phyloP scores from a whole-genome alignment of 2,888 invertebrate genomes.

The Nymphalis polychloros region DNA sequence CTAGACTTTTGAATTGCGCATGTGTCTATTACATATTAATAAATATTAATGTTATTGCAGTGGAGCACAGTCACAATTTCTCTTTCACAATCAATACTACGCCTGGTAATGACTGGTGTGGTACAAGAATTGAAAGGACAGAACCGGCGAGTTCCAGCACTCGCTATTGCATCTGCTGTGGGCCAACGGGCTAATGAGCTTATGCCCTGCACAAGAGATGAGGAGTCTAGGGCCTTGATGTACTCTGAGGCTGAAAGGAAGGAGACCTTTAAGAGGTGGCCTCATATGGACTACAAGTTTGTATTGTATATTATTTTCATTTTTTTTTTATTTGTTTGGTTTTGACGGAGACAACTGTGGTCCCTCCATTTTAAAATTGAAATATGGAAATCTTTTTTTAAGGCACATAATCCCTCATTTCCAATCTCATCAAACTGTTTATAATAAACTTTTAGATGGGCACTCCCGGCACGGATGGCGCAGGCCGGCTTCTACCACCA shows the following conservation, averaged over 20 bases:
- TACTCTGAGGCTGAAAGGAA: constrained; percentile 95
- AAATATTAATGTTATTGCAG: constrained; percentile 72
- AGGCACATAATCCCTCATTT: background rate
- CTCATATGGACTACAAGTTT: constrained; percentile 98
- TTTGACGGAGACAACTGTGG: background rate
- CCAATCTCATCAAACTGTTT: too few species aligned
- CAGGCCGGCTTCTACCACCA: constrained; percentile 98
- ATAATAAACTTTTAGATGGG: constrained; percentile 82
- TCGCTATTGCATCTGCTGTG: constrained; percentile 94
- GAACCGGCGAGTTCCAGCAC: constrained; percentile 91
- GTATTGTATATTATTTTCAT: constrained; percentile 43
- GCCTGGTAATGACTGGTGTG: constrained; percentile 89
- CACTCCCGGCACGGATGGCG: constrained; percentile 97
- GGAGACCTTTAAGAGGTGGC: constrained; percentile 96
- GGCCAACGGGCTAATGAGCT: constrained; percentile 92
- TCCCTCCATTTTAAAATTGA: too few species aligned
- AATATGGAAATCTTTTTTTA: too few species aligned
- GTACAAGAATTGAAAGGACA: constrained; percentile 91
- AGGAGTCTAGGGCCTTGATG: constrained; percentile 84
- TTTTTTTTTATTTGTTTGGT: constrained; percentile 8
- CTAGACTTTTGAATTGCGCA: background rate
- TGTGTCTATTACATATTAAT: background rate
- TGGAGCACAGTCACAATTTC: constrained; percentile 95
- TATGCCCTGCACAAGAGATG: constrained; percentile 80
- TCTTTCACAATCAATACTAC: constrained; percentile 89